Base-by-base conservation (phyloP, 1,140 invertebrate genomes). In the Aphaenogaster floridana region DNA sequence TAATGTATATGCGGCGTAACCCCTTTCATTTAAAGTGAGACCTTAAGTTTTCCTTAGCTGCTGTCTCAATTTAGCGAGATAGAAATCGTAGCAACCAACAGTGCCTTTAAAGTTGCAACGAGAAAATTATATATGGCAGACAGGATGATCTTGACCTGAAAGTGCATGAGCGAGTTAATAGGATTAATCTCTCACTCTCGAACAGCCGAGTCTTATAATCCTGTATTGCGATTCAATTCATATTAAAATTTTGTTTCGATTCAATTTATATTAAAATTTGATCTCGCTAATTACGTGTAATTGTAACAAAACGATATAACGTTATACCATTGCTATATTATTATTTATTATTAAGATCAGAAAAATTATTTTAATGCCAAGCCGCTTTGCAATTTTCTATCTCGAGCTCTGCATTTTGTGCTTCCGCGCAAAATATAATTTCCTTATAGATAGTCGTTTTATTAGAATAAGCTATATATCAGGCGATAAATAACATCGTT, bases 401-500 rank as follows among this genome's bases (percentile, higher is more conserved):
- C 28, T 28, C 28, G 28, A 28, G 13, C 0, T 39, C 57, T 34
- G 39, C 21, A 4, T 34, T 63, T 78, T 63, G 21, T 48, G 21
- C 57, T n/a, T 28, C 72, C n/a, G 17, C 13, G n/a, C 36, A 21
- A 74, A 78, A 39, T 66, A 21, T 15, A 2, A 48, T 79, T 79
- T 79, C 45, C n/a, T 48, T 36, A 15, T 57, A 59, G 42, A 77
- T 15, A 48, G 3, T 13, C 36, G n/a, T 69, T 28, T 1, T 64
- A n/a, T 64, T 9, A 34, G 21, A n/a, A 78, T 36, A 78, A 34
- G 21, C 39, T 34, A 17, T 17, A 28, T 28, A 28, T 28, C 28
- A 78, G 74, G 21, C 59, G 42, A 45, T 54, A 69, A 69, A 69
- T 81, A 54, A 57, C 64, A 71, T 84, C 42, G 54, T 69, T 66